Base-by-base conservation (phyloP, 2,888 invertebrate genomes). In the Tuberolachnus salignus region DNA sequence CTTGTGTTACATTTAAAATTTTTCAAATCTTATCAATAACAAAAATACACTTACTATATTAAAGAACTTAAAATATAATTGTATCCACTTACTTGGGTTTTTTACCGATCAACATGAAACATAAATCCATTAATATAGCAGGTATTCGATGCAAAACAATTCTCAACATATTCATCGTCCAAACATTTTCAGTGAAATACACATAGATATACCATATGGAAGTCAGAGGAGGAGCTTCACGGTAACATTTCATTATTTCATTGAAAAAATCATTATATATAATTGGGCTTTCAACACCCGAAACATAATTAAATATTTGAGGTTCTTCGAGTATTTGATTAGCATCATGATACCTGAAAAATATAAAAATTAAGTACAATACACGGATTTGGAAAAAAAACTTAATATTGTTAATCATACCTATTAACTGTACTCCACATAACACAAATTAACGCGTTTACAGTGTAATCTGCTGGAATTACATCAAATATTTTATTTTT, bases 381-480 rank as follows among this genome's bases (percentile, higher is more conserved):
- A n/a, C n/a, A n/a, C n/a, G n/a, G n/a, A n/a, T n/a, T n/a, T n/a
- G n/a, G n/a, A n/a, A n/a, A n/a, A n/a, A n/a, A n/a, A 34, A 9
- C 14, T 59, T 19, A 3, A 16, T 16, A 16, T 16, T 26, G 4
- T 3, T 9, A 1, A 9, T 34, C 21, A 1, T 67, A 67, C 67
- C 67, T 49, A 26, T 51, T 67, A n/a, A 67, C 51, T 14, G 67
- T 67, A 4, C 51, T 51, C 67, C 67, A 67, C 67, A 67, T 67
- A 3, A 51, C 26, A 51, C 67, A 26, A 10, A 67, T 67, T 26
- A 67, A n/a, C 3, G 67, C 67, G 11, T 67, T 67, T 3, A 8
- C 26, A 6, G 67, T 51, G n/a, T 51, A 67, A n/a, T 67, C 67
- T 10, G 26, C 67, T 8, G 67, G 51, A 3, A 67, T 67, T 26